Conservation (phyloP, 2,113 vertebrate genomes). For the Bambusicola thoracicus region DNA sequence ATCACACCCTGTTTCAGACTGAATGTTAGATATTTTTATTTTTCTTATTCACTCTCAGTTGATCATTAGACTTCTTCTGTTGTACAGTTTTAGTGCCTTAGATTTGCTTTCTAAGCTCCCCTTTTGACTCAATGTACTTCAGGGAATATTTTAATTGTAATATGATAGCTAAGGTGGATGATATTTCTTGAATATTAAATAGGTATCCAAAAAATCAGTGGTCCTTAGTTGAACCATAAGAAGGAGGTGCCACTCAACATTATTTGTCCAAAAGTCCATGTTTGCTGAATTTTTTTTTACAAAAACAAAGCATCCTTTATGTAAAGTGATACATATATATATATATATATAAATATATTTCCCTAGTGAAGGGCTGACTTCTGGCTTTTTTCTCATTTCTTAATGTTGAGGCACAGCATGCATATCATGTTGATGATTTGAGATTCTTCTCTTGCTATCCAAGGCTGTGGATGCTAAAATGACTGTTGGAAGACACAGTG, state of each 20-base stretch:
- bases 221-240: not conserved
- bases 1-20: not conserved
- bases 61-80: not conserved
- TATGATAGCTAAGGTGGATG: not conserved
- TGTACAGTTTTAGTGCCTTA: not conserved
- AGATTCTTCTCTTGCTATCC: not conserved
- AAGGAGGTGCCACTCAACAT: not conserved
- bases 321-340: not conserved
- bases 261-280: not conserved
- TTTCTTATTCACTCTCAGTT: conserved; percentile 8
- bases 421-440: not conserved
- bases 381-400: not conserved
- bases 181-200: conserved; percentile 8
- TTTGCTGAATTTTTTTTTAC: not conserved
- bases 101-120: not conserved
- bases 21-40: conserved; percentile 17
- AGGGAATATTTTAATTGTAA: conserved; percentile 24
- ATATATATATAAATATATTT: not conserved
- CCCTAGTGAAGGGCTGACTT: not conserved
- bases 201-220: not conserved
- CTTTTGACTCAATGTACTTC: not conserved
- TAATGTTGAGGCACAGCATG: not conserved
- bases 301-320: not conserved
- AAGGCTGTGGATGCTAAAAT: not conserved
- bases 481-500: not conserved